Percentiles rank a stretch among this genome's conserved stretches.
phyloP scores from a whole-genome alignment of 2,113 vertebrate species.

The Elachura formosa region DNA sequence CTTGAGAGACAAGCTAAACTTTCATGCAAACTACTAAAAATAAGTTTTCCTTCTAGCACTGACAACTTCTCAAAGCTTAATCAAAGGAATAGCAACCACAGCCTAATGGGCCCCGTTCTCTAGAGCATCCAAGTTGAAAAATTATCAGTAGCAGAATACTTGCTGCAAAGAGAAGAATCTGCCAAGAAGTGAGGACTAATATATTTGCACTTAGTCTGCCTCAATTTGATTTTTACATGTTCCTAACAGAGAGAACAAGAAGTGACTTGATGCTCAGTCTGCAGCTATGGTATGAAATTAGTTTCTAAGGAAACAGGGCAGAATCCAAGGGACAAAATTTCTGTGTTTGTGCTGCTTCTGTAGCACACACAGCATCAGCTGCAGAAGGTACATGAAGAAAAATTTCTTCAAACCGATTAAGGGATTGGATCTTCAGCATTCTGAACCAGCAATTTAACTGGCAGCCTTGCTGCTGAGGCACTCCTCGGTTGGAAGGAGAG shows the following conservation, averaged over 20 bases:
- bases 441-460: background rate
- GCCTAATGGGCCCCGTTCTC: background rate
- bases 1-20: background rate
- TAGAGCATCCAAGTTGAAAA: background rate
- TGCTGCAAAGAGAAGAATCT: background rate
- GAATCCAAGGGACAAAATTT: background rate
- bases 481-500: background rate
- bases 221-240: background rate
- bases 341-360: background rate
- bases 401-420: background rate
- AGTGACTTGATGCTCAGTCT: background rate
- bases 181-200: background rate
- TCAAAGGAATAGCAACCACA: background rate
- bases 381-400: background rate
- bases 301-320: slow-evolving; percentile 20
- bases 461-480: background rate
- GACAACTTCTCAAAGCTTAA: background rate
- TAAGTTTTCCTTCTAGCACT: background rate
- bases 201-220: background rate
- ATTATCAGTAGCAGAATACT: background rate
- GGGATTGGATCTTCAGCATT: background rate
- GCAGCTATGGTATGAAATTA: background rate
- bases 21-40: background rate
- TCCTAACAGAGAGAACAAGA: background rate
- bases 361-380: background rate